Evolutionary conservation across 35 echinoderm and acorn worm species (phyloP), one percentile per base, ranked within the genome.

Genomic region (Apostichopus japonicus): DNA sequence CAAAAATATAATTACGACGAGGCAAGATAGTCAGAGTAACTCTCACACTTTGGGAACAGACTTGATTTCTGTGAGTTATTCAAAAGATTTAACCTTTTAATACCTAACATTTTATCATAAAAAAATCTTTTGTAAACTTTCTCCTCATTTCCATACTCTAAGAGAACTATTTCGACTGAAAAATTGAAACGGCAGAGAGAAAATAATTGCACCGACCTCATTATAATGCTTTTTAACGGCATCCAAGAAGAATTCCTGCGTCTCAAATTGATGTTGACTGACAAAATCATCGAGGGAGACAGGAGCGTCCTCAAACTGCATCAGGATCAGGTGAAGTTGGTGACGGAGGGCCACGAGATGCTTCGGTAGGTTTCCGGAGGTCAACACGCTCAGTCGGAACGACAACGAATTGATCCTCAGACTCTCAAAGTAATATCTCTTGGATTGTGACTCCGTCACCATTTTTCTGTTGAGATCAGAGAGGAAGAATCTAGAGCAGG

Each of bases 301-400:
- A 5, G 95, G 95, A 25, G 97, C 97, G 72, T 99, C 97, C 62
- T 99, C 95, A 87, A 99, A 99, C 84, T 96, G 93, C 16, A 99
- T 88, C 81, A 99, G 61, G 76, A 93, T 92, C 6, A 99, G 77
- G 10, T 92, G 54, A 19, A 96, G 92, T 27, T 92, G 61, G 11
- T 80, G 95, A 78, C 94, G 93, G 27, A 99, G 87, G 7, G 65
- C 76, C 33, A 90, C 79, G 1, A 96, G 90, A 56, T 96, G 86
- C 27, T 92, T 87, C 6, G 97, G 95, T 10, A 99, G 77, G 83
- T 96, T 95, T 54, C 84, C 73, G 8, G 93, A 96, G 6, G 87
- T 96, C 21, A 94, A 75, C 17, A 99, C 93, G 57, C 93, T 96
- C 78, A 99, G 93, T 54, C 90, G 90, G 24, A 94, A 96, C 21